Base-by-base conservation (phyloP, 2,888 invertebrate genomes). In the Agrotis clavis region DNA sequence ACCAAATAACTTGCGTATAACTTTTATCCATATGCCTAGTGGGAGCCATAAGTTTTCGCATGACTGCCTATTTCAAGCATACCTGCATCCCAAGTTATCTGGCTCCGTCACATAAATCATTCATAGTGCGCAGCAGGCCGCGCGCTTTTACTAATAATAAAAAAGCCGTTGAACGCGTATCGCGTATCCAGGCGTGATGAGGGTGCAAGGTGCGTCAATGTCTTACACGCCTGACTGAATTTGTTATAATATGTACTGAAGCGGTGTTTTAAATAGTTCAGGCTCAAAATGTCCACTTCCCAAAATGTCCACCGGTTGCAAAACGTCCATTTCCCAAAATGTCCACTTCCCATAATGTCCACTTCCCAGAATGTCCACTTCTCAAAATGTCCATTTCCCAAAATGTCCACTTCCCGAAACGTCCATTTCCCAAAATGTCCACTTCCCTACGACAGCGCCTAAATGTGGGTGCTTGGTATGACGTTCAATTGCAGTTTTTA, bases 91-190 rank as follows among this genome's bases (percentile, higher is more conserved):
- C 67, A 25, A 76, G 56, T 75, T 21, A 57, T 67, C 21, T 47
- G 45, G 30, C 11, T 67, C 2, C 21, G 53, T 54, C 70, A 63
- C 53, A 81, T 79, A 76, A 77, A 79, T 81, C 77, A 79, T 79
- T 71, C 67, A 79, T 61, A 48, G 51, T 70, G 41, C 54, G 59
- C 77, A 71, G 25, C 19, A 16, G 51, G 57, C 71, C 51, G 41
- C 65, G 14, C 35, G 13, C 51, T 79, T 70, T 76, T 67, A 56
- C 54, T 68, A 67, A 77, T 77, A 71, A 71, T 79, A 79, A 66
- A 82, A 63, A 62, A 71, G 45, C 51, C 48, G 48, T 45, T 62
- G 59, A 62, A 57, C 67, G 54, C 51, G 50, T 56, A 64, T 53
- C 67, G 54, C 51, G 50, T 56, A 64, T 53, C 21, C 35, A 54